phyloP scores from a whole-genome alignment of 2,888 invertebrate genomes.

The Blomia tropicalis region DNA sequence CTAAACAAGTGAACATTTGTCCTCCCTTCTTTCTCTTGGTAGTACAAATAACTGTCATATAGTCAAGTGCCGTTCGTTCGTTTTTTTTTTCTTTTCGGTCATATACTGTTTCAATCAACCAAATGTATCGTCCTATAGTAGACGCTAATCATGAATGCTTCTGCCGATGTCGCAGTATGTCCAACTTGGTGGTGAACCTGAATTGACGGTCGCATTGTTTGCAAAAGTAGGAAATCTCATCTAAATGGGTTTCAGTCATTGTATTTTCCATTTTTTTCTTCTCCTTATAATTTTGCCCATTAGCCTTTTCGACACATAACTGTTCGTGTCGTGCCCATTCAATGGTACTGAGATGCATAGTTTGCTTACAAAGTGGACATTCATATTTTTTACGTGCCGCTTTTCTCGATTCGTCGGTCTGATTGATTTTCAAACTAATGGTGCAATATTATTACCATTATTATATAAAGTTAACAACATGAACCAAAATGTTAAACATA shows the following conservation, averaged over 20 bases:
- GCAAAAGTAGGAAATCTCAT: background rate
- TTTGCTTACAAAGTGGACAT: background rate
- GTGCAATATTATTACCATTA: background rate
- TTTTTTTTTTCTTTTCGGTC: too few species aligned
- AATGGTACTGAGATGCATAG: background rate
- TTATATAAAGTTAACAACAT: background rate
- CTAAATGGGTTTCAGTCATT: background rate
- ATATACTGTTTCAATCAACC: too few species aligned
- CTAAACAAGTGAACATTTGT: slow-evolving; percentile 5
- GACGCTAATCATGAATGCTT: background rate
- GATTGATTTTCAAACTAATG: background rate
- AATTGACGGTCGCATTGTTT: background rate
- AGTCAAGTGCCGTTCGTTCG: too few species aligned
- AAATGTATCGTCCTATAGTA: background rate
- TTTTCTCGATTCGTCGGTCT: background rate
- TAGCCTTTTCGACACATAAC: background rate
- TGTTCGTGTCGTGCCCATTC: slow-evolving; percentile 1
- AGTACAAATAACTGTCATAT: too few species aligned
- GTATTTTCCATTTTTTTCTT: background rate
- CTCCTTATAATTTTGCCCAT: background rate
- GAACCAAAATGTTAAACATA: background rate
- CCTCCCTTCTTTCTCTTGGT: too few species aligned
- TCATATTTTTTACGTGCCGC: slow-evolving; percentile 51
- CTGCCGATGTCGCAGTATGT: slow-evolving; percentile 3
- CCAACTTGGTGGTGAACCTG: background rate